Conservation (phyloP, 2,888 invertebrate species). For the Apamea crenata region DNA sequence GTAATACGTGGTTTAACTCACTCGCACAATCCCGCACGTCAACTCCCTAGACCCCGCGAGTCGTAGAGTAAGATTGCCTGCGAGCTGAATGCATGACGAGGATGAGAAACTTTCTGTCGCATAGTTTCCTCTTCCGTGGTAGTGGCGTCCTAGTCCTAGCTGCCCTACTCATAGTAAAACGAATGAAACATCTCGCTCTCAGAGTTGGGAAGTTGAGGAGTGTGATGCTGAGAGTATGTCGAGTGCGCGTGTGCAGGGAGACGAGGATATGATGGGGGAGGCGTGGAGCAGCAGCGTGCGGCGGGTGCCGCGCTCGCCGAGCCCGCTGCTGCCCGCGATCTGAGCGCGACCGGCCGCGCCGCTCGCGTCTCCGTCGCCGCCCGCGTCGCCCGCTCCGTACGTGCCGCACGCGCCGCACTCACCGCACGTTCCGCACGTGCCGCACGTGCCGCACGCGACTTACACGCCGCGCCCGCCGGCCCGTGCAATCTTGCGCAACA, state of each 20-base stretch:
- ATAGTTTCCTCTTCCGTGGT: slow-evolving; percentile 72
- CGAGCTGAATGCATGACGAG: slow-evolving; percentile 79
- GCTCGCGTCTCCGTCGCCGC: slow-evolving; percentile 39
- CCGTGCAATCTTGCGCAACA: slow-evolving; percentile 67
- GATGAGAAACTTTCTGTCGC: slow-evolving; percentile 67
- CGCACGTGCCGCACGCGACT: slow-evolving; percentile 54
- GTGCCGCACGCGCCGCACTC: slow-evolving; percentile 41
- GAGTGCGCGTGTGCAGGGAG: slow-evolving; percentile 91
- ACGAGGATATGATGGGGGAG: slow-evolving; percentile 91
- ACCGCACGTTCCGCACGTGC: slow-evolving; percentile 61
- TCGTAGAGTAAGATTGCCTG: slow-evolving; percentile 71
- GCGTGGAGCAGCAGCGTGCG: slow-evolving; percentile 88
- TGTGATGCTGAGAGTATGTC: slow-evolving; percentile 90
- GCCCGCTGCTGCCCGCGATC: slow-evolving; percentile 86
- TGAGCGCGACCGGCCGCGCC: slow-evolving; percentile 72
- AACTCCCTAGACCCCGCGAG: slow-evolving; percentile 72
- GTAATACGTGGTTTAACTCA: slow-evolving; percentile 89
- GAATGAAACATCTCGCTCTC: slow-evolving; percentile 88
- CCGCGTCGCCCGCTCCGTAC: slow-evolving; percentile 51
- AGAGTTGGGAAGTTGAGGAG: slow-evolving; percentile 90
- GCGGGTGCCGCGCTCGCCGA: slow-evolving; percentile 84
- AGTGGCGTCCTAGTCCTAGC: slow-evolving; percentile 75
- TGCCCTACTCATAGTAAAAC: slow-evolving; percentile 84
- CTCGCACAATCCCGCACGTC: slow-evolving; percentile 87
- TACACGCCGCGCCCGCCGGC: slow-evolving; percentile 45